Conservation (phyloP, 2,797 vertebrate species). For the Neomorphus geoffroyi region DNA sequence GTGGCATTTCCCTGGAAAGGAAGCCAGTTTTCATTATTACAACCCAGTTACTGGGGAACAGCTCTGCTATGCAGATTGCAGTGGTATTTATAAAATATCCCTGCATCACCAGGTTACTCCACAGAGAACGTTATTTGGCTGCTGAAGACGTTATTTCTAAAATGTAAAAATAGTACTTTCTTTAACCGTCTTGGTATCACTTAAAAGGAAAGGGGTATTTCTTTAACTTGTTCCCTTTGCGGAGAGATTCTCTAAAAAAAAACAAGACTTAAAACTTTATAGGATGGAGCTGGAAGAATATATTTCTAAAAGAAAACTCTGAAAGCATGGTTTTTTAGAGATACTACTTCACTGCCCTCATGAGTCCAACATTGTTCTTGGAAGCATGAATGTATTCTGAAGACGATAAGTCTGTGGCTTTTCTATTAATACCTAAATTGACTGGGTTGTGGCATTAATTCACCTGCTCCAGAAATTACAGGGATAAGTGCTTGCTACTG, state of each 20-base stretch:
- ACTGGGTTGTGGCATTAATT: neutral
- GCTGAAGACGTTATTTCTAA: neutral
- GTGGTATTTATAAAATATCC: neutral
- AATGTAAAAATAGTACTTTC: neutral
- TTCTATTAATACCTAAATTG: neutral
- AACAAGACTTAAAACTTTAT: neutral
- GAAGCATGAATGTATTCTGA: neutral
- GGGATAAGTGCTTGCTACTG: neutral
- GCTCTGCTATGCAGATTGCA: neutral
- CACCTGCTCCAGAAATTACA: slow-evolving; percentile 12
- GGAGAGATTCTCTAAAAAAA: neutral
- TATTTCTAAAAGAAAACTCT: neutral
- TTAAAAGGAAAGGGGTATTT: neutral
- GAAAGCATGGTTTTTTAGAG: neutral
- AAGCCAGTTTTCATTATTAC: neutral
- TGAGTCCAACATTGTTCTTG: neutral
- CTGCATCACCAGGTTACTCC: neutral
- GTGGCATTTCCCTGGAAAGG: neutral
- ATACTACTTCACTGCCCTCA: neutral
- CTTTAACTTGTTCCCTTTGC: neutral
- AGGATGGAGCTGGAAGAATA: neutral
- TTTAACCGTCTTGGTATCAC: neutral
- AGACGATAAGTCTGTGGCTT: neutral
- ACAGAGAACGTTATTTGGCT: neutral
- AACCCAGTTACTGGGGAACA: neutral